Conservation (phyloP, 1,140 invertebrate genomes). For the Drosophila bifasciata region DNA sequence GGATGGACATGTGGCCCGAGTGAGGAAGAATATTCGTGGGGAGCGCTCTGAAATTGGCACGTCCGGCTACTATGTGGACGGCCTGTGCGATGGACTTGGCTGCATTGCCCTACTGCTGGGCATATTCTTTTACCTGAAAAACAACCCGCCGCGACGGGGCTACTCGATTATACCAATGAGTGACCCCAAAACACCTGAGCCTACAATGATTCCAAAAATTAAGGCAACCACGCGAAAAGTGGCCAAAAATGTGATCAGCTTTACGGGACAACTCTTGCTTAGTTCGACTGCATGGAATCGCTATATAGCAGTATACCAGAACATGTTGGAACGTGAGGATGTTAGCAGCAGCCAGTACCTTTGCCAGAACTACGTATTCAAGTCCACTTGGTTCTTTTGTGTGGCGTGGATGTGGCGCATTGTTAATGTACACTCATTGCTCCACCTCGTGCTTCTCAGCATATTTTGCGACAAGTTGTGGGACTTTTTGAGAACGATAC, state of each 20-base stretch:
- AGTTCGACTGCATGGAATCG: conserved; percentile 92
- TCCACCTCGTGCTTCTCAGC: conserved; percentile 90
- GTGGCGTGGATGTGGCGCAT: conserved; percentile 91
- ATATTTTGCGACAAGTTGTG: conserved; percentile 92
- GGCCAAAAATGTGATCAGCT: conserved; percentile 87
- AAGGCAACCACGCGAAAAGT: conserved; percentile 88
- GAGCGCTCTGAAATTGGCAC: conserved; percentile 90
- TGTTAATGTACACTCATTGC: conserved; percentile 91
- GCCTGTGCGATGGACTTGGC: conserved; percentile 90
- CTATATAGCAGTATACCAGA: conserved; percentile 91
- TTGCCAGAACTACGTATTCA: conserved; percentile 86
- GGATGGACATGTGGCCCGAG: conserved; percentile 91
- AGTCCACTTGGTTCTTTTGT: conserved; percentile 88
- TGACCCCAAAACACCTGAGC: conserved; percentile 84
- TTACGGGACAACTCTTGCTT: conserved; percentile 88
- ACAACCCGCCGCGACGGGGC: conserved; percentile 88
- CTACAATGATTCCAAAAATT: conserved; percentile 87
- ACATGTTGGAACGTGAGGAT: conserved; percentile 88
- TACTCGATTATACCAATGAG: conserved; percentile 87
- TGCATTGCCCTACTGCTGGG: conserved; percentile 88
- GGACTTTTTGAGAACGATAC: conserved; percentile 88
- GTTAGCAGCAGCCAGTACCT: conserved; percentile 84
- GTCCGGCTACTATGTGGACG: conserved; percentile 89
- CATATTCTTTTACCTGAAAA: conserved; percentile 87
- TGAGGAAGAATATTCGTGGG: conserved; percentile 88